These are phyloP conservation scores for Drosophila neutralis DNA, from an alignment of 2,888 invertebrate species.

Conservation along the genomic window DNA sequence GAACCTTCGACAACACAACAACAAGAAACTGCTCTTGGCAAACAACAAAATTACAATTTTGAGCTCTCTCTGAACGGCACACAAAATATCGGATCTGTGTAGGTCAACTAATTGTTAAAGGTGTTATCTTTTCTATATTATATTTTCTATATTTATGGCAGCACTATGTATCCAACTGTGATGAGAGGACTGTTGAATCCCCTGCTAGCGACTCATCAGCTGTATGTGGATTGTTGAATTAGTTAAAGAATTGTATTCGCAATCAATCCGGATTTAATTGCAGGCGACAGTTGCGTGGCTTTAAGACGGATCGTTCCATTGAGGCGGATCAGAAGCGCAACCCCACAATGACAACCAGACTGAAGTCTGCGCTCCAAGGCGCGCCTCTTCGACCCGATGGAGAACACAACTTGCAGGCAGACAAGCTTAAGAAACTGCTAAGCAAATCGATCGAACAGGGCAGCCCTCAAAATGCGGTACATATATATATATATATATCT, in stretches of 20 bases:
- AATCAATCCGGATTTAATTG: neutral
- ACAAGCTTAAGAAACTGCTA: slow-evolving; percentile 78
- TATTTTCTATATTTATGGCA: slow-evolving; percentile 27
- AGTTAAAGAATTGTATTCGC: neutral
- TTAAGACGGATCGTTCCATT: slow-evolving; percentile 92
- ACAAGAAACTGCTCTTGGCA: slow-evolving; percentile 33
- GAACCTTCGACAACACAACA: slow-evolving; percentile 39
- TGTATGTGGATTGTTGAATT: slow-evolving; percentile 48
- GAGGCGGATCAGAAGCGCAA: slow-evolving; percentile 90
- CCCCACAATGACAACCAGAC: slow-evolving; percentile 88
- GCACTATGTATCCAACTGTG: slow-evolving; percentile 51
- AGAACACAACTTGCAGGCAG: slow-evolving; percentile 69
- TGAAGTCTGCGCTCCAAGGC: slow-evolving; percentile 85
- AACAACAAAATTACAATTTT: slow-evolving; percentile 65
- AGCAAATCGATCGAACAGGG: slow-evolving; percentile 63
- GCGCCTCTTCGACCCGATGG: slow-evolving; percentile 69
- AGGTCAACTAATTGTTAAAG: slow-evolving; percentile 9
- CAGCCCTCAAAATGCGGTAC: slow-evolving; percentile 63
- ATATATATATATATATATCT: neutral
- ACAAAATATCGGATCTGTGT: slow-evolving; percentile 47
- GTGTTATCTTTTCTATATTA: neutral
- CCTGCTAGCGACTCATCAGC: slow-evolving; percentile 57
- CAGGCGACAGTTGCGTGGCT: slow-evolving; percentile 86
- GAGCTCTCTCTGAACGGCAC: slow-evolving; percentile 53
- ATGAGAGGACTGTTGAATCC: slow-evolving; percentile 58